A percentile compares a stretch with the other conserved stretches of the same genome.
Conservation (phyloP, 2,113 vertebrate species). For the Mesocricetus auratus region DNA sequence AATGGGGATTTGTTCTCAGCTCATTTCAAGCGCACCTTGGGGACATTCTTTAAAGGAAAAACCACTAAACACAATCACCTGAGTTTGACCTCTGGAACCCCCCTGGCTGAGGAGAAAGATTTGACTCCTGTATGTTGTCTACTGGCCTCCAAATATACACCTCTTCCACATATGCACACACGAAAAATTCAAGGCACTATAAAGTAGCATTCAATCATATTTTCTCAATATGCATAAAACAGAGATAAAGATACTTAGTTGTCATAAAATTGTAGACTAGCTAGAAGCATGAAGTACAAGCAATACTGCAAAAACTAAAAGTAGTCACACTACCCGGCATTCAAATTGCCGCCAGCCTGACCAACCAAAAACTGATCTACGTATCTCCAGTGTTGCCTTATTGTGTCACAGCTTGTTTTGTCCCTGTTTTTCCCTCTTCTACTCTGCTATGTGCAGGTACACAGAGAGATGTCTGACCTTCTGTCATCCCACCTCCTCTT, state of each 20-base stretch:
- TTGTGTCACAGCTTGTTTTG: background rate
- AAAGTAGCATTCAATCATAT: background rate
- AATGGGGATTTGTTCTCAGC: slow-evolving; percentile 21
- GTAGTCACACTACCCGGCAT: background rate
- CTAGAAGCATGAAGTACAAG: background rate
- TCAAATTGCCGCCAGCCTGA: background rate
- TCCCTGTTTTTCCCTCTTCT: background rate
- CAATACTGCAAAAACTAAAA: background rate
- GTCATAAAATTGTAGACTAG: background rate
- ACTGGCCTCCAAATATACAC: background rate
- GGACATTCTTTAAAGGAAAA: background rate
- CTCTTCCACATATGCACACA: accelerated
- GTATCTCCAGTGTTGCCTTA: background rate
- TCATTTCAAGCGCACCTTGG: background rate
- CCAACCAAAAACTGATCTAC: background rate
- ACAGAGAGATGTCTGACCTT: background rate
- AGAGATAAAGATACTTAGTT: background rate
- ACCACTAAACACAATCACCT: background rate
- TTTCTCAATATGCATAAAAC: background rate
- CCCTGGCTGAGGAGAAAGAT: background rate
- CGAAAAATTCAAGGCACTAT: background rate
- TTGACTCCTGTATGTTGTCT: background rate
- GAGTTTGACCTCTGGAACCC: background rate
- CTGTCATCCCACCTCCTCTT: background rate
- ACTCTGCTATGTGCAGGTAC: background rate